A percentile compares a stretch with the other conserved stretches of the same genome.
These are phyloP conservation scores for Microtus agrestis DNA, from an alignment of 2,797 vertebrate species.

Conservation along the genomic window DNA sequence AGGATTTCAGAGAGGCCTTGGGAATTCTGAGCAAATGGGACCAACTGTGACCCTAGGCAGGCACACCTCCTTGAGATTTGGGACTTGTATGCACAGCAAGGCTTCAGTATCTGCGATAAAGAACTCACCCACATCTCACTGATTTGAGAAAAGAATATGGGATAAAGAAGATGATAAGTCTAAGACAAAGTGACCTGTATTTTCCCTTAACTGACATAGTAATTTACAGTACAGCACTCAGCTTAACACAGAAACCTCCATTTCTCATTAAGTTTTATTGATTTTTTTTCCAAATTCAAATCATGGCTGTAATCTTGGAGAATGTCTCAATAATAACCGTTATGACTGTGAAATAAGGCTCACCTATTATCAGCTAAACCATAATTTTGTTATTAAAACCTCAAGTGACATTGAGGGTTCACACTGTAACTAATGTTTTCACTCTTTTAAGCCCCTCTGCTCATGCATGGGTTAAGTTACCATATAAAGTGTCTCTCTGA, in stretches of 20 bases:
- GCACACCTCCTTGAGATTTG: background rate
- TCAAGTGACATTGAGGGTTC: background rate
- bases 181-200: background rate
- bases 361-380: constrained; percentile 29
- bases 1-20: background rate
- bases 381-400: background rate
- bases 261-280: constrained; percentile 58
- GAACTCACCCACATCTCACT: background rate
- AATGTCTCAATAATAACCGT: background rate
- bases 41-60: background rate
- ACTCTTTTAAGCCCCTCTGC: background rate
- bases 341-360: background rate
- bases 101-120: background rate
- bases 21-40: background rate
- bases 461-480: background rate
- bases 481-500: background rate
- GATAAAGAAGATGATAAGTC: background rate
- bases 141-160: constrained; percentile 21
- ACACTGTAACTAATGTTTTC: background rate
- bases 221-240: background rate
- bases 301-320: constrained; percentile 4
- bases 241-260: constrained; percentile 27
- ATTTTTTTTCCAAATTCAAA: constrained; percentile 13
- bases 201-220: constrained; percentile 43
- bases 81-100: background rate